Base-by-base conservation (phyloP, 2,888 invertebrate species). In the Synanthedon myopaeformis region DNA sequence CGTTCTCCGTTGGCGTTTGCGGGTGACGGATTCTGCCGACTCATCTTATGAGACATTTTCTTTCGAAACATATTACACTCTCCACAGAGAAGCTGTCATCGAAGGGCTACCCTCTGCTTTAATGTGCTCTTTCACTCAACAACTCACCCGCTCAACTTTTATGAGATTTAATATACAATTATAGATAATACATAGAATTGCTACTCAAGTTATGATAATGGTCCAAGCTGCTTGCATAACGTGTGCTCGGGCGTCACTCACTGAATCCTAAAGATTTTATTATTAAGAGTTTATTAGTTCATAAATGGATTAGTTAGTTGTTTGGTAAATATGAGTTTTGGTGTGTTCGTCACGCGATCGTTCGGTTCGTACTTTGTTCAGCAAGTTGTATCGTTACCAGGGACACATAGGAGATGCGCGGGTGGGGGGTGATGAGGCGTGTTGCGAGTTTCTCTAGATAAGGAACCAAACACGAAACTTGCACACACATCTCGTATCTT, bases 41-140 rank as follows among this genome's bases (percentile, higher is more conserved):
- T 75, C 73, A 75, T 67, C 69, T 72, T 72, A 70, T 72, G 68
- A 70, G 67, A 70, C 66, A 66, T 67, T 68, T 69, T 66, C 64
- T 62, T 66, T 57, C 54, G 59, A 59, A 56, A 57, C 57, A 58
- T 58, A 58, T 60, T 56, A 59, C 55, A 53, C 49, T 52, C 54
- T 54, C 57, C 56, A 51, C 49, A 13, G 51, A 28, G 49, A 49
- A 45, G n/a, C 56, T 64, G 65, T 62, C 66, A 61, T 57, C 57
- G 56, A 54, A 55, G 56, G 60, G 57, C 61, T 68, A 63, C 35
- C 35, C 35, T 35, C 35, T 10, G 56, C 56, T 52, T 49, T 45
- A 42, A 52, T 56, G 45, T 17, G 59, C 35, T 35, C 35, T 35
- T 35, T 35, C 35, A 35, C 35, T 35, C 35, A 35, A 35, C 35